Evolutionary conservation across 2,797 vertebrate species (phyloP).

Genomic region (Nasua narica): DNA sequence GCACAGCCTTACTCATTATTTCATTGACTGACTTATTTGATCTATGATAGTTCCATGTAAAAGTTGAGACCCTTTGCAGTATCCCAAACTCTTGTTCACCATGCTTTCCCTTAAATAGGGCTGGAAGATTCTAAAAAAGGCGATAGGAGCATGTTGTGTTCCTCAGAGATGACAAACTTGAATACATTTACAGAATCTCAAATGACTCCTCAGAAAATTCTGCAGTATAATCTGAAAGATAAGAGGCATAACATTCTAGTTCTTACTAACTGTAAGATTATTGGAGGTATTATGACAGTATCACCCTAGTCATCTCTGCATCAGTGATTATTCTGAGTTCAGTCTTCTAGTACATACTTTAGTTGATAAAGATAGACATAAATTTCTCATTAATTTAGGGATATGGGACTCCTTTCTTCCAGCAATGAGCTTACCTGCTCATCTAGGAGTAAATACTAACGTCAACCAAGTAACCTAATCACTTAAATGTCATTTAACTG

Average conservation of each 20-base stretch:
- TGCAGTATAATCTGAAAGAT: background rate
- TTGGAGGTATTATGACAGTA: background rate
- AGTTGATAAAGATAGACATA: background rate
- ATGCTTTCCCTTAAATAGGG: background rate
- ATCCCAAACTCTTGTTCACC: background rate
- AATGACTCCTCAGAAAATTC: background rate
- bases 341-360: background rate
- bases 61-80: background rate
- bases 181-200: background rate
- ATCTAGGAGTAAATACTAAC: background rate
- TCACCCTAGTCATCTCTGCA: background rate
- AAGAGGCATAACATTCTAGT: background rate
- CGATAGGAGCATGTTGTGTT: background rate
- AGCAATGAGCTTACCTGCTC: background rate
- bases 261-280: background rate
- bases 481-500: constrained; percentile 3
- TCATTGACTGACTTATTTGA: background rate
- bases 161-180: background rate
- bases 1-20: background rate
- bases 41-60: background rate
- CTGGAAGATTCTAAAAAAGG: background rate
- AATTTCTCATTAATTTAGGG: background rate
- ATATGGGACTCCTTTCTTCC: background rate
- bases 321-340: background rate
- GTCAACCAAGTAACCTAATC: background rate